Percentiles rank a stretch among this genome's conserved stretches.
phyloP scores from a whole-genome alignment of 1,140 invertebrate genomes.

The Drosophila lacertosa region DNA sequence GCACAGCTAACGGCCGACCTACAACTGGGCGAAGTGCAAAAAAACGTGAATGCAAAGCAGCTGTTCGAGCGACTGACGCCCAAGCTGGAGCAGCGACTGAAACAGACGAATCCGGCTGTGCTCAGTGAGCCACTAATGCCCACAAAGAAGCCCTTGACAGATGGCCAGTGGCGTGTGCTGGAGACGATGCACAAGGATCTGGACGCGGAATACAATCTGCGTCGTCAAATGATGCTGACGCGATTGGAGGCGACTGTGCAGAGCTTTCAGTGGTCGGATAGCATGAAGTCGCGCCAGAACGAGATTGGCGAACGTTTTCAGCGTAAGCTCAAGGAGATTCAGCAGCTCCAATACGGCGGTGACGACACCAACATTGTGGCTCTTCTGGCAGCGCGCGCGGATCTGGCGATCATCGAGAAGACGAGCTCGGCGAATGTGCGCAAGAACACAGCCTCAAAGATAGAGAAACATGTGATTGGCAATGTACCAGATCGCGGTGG shows the following conservation, averaged over 20 bases:
- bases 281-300: slow-evolving; percentile 89
- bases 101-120: slow-evolving; percentile 85
- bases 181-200: slow-evolving; percentile 89
- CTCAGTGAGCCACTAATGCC: slow-evolving; percentile 92
- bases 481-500: slow-evolving; percentile 95
- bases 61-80: slow-evolving; percentile 91
- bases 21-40: slow-evolving; percentile 93
- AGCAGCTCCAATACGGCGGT: slow-evolving; percentile 83
- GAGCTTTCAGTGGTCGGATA: slow-evolving; percentile 97
- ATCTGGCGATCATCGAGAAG: slow-evolving; percentile 93
- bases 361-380: slow-evolving; percentile 88
- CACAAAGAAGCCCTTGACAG: slow-evolving; percentile 87
- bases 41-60: slow-evolving; percentile 89
- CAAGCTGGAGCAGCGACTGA: slow-evolving; percentile 89
- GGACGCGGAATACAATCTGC: slow-evolving; percentile 91
- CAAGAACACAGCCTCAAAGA: slow-evolving; percentile 90
- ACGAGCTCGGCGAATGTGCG: slow-evolving; percentile 92
- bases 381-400: slow-evolving; percentile 92
- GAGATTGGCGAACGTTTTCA: slow-evolving; percentile 89
- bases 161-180: slow-evolving; percentile 93
- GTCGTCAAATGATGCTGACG: slow-evolving; percentile 94
- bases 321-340: slow-evolving; percentile 87
- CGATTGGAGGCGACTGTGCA: slow-evolving; percentile 97
- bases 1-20: slow-evolving; percentile 91
- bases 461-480: slow-evolving; percentile 95